Conservation (phyloP, 1,140 invertebrate genomes). For the Rhynchophorus ferrugineus region DNA sequence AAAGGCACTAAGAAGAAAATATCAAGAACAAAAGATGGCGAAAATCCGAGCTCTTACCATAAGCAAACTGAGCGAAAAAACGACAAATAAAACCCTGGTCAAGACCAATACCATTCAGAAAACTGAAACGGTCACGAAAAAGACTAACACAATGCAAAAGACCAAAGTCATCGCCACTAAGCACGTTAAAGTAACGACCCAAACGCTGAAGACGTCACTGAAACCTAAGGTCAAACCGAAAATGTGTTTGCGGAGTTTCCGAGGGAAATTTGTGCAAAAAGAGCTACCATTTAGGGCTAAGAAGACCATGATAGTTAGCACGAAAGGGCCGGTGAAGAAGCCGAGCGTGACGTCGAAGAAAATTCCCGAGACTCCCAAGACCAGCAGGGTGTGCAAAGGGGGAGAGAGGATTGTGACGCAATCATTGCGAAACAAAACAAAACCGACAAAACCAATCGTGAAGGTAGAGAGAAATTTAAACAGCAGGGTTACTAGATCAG, state of each 20-base stretch:
- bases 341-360: slow-evolving; percentile 17
- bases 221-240: slow-evolving; percentile 31
- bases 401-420: not conserved
- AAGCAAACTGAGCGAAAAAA: slow-evolving; percentile 40
- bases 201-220: slow-evolving; percentile 31
- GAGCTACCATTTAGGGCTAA: slow-evolving; percentile 30
- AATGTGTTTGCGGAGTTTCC: slow-evolving; percentile 39
- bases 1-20: slow-evolving; percentile 57
- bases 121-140: slow-evolving; percentile 33
- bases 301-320: slow-evolving; percentile 11
- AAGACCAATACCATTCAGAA: slow-evolving; percentile 34
- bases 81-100: slow-evolving; percentile 36
- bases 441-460: not conserved
- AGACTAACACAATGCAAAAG: slow-evolving; percentile 31
- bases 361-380: slow-evolving; percentile 11
- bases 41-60: slow-evolving; percentile 43
- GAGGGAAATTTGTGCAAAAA: slow-evolving; percentile 37
- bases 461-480: not conserved
- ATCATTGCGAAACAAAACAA: not conserved
- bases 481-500: slow-evolving; percentile 25
- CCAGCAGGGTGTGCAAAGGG: slow-evolving; percentile 4
- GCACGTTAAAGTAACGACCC: slow-evolving; percentile 35
- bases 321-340: slow-evolving; percentile 14
- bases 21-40: slow-evolving; percentile 55
- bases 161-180: slow-evolving; percentile 36